Evolutionary conservation across 2,888 invertebrate genomes (phyloP), one percentile per base, ranked within the genome.

Genomic region (Cordilura impudica): DNA sequence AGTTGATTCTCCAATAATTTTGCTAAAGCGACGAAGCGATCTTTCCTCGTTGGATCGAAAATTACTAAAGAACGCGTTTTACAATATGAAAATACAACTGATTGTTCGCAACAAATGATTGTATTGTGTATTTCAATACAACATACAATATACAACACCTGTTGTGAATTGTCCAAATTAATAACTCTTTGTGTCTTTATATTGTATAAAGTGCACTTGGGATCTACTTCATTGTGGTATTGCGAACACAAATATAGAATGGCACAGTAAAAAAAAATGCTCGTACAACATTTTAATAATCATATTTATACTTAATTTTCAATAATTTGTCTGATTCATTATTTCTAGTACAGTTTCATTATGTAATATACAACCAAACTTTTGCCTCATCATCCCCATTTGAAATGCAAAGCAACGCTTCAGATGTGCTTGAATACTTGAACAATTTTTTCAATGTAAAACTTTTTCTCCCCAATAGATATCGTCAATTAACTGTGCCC

Each of bases 251-350:
- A 29, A 35, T 35, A 35, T 12, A 12, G 12, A 10, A 4, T 8
- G 10, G 4, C 29, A 29, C 6, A 10, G 1, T 35, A 31, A 18
- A 63, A 63, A 63, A 12, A 12, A 6, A 8, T 14, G 6, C n/a
- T 23, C 23, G 14, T 23, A 47, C 45, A 67, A 45, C 23, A 45
- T 56, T 67, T 67, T 67, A 43, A 67, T 74, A 66, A 70, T 35
- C 65, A 65, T 63, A 56, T 72, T 72, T 72, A 18, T 54, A 56
- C 29, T 70, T 70, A 70, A 75, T 76, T 63, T 76, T 43, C 29
- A 76, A 45, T 70, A 76, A 76, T 76, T 76, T 76, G 63, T 76
- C 58, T 76, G 69, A 76, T 76, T 76, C 70, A 70, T 76, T 76
- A 76, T 76, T 70, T 70, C 49, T 65, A 76, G 69, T 75, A 69